Percentiles rank a stretch among this genome's conserved stretches.
phyloP scores from a whole-genome alignment of 2,113 vertebrate genomes.

The Onychostoma macrolepis region DNA sequence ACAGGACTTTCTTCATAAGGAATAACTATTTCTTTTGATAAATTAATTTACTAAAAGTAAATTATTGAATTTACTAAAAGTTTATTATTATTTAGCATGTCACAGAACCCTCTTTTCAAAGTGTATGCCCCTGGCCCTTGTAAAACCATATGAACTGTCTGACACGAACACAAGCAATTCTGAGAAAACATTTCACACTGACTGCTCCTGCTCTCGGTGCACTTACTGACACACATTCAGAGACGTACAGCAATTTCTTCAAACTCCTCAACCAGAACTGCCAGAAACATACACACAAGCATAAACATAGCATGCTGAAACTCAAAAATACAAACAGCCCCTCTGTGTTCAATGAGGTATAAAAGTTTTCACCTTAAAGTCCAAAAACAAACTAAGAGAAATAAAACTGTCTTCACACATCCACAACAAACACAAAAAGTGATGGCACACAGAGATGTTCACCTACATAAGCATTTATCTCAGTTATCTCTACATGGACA shows the following conservation, averaged over 20 bases:
- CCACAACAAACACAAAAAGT: neutral
- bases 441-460: neutral
- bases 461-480: neutral
- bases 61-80: no score
- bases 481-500: conserved; percentile 14
- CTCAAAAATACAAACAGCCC: neutral
- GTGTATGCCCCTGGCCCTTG: neutral
- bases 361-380: neutral
- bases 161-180: conserved; percentile 6
- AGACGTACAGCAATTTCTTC: neutral
- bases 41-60: neutral
- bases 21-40: neutral
- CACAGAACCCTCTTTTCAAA: neutral
- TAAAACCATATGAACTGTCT: conserved; percentile 14
- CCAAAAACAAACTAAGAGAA: neutral
- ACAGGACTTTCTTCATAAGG: neutral
- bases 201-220: neutral
- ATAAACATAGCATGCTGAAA: neutral
- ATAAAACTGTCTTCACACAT: neutral
- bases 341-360: neutral
- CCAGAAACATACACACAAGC: neutral
- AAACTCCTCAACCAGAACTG: conserved; percentile 14
- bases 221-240: neutral
- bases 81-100: neutral
- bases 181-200: neutral